Evolutionary conservation across 1,140 invertebrate species (phyloP).

Genomic region (Cyclina sinensis): DNA sequence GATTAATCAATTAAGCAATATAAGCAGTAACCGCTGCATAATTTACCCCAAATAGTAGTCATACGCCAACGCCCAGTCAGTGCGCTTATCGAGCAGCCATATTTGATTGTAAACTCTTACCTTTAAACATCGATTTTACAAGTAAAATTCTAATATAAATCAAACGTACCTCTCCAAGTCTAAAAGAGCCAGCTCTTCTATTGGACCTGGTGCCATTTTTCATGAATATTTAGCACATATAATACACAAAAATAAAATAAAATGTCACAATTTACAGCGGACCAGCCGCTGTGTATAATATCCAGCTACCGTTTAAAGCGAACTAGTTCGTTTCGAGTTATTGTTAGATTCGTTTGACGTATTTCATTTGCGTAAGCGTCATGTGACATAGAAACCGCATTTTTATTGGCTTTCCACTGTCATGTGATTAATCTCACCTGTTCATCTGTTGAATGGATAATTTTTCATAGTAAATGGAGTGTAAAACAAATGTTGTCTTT

Average conservation of each 20-base stretch:
- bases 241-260: constrained; percentile 58
- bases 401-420: constrained; percentile 8
- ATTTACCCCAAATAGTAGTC: constrained; percentile 4
- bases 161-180: constrained; percentile 81
- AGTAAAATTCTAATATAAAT: constrained; percentile 31
- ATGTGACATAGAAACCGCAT: constrained; percentile 30
- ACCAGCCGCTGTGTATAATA: constrained; percentile 68
- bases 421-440: constrained; percentile 50
- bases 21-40: background rate
- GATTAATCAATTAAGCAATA: background rate
- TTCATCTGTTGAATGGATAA: constrained; percentile 9
- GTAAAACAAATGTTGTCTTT: background rate
- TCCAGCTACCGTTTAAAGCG: constrained; percentile 54
- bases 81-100: background rate
- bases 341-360: constrained; percentile 49
- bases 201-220: constrained; percentile 80
- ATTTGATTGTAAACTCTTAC: constrained; percentile 8
- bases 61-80: background rate
- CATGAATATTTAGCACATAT: constrained; percentile 61
- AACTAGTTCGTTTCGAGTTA: background rate
- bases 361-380: constrained; percentile 61
- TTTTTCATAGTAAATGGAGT: background rate
- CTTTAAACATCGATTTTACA: background rate
- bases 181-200: constrained; percentile 81
- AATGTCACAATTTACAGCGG: constrained; percentile 58